phyloP scores from a whole-genome alignment of 2,797 vertebrate species.

The Morelia viridis region DNA sequence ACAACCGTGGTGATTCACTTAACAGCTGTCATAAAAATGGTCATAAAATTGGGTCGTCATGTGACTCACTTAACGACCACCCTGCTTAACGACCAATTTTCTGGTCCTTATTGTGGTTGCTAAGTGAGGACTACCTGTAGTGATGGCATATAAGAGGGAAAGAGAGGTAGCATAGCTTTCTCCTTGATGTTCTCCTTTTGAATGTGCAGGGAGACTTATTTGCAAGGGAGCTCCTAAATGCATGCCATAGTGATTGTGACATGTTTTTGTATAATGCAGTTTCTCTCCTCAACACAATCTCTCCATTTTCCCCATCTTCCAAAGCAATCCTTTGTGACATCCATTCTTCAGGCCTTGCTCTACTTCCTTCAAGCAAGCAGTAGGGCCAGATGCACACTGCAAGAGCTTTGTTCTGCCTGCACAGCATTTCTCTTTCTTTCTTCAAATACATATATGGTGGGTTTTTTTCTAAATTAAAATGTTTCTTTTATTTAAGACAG shows the following conservation, averaged over 20 bases:
- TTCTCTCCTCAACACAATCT: background rate
- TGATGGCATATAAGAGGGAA: background rate
- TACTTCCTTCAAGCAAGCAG: background rate
- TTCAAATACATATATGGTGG: background rate
- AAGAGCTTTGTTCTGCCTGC: background rate
- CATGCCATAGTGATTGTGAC: background rate
- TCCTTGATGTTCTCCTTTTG: background rate
- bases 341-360: background rate
- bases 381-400: background rate
- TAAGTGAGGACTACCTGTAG: too few relatives aligned
- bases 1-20: too few relatives aligned
- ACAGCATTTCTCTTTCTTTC: background rate
- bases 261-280: background rate
- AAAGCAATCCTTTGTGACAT: background rate
- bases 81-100: too few relatives aligned
- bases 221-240: background rate
- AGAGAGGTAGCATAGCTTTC: background rate
- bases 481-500: background rate
- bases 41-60: too few relatives aligned
- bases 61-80: too few relatives aligned
- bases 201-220: background rate
- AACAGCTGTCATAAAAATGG: too few relatives aligned
- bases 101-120: too few relatives aligned
- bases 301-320: background rate
- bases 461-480: background rate